These are phyloP conservation scores for Cyanoliseus patagonus DNA, from an alignment of 2,113 vertebrate species.

Conservation along the genomic window DNA sequence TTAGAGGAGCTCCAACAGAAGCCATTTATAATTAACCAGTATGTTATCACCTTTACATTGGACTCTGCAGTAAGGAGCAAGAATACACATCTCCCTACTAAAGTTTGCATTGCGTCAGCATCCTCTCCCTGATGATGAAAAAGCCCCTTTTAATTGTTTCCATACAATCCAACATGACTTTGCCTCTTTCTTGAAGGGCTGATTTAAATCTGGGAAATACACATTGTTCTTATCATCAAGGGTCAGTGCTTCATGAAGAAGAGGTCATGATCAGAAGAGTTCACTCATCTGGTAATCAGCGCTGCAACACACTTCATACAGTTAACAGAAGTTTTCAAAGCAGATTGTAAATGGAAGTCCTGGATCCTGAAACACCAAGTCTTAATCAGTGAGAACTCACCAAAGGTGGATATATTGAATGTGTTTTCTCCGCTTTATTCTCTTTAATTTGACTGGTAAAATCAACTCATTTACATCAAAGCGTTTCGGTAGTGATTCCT, in stretches of 20 bases:
- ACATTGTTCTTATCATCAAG: background rate
- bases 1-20: background rate
- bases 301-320: background rate
- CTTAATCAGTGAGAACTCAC: background rate
- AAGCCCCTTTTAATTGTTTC: background rate
- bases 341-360: background rate
- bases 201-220: background rate
- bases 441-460: background rate
- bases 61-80: background rate
- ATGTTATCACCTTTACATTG: background rate
- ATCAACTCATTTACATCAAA: background rate
- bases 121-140: background rate
- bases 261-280: background rate
- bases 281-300: accelerated
- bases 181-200: background rate
- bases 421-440: background rate
- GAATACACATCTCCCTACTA: background rate
- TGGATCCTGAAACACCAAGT: background rate
- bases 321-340: background rate
- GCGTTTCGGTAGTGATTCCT: background rate
- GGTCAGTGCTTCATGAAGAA: background rate
- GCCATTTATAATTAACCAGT: background rate
- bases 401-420: background rate
- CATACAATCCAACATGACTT: background rate
- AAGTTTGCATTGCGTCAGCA: background rate